Evolutionary conservation across 2,797 vertebrate genomes (phyloP).

Genomic region (Pteropus rufus): DNA sequence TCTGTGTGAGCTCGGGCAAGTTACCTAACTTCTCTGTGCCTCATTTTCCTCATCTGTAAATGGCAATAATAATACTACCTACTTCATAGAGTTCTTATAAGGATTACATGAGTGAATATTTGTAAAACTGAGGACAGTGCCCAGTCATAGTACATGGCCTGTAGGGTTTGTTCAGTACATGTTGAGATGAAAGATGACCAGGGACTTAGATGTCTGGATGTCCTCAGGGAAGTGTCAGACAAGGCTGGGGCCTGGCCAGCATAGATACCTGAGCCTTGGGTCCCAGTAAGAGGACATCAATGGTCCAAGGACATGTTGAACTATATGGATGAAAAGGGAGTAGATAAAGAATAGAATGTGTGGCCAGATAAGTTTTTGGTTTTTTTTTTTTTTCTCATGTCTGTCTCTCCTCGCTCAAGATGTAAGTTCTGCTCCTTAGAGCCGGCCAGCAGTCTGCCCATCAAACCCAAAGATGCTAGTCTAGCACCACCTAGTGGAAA

Average conservation of each 20-base stretch:
- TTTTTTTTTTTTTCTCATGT: neutral
- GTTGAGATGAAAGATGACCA: neutral
- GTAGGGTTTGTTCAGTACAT: neutral
- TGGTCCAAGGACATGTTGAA: neutral
- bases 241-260: neutral
- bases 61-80: neutral
- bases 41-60: neutral
- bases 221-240: neutral
- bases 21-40: conserved; percentile 14
- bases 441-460: neutral
- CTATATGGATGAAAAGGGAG: neutral
- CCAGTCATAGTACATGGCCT: neutral
- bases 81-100: neutral
- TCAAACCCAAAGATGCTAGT: conserved; percentile 52
- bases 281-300: neutral
- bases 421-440: neutral
- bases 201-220: neutral
- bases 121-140: neutral
- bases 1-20: neutral
- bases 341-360: neutral
- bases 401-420: neutral
- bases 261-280: neutral
- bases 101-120: neutral
- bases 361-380: neutral
- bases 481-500: conserved; percentile 71